Conservation (phyloP, 2,797 vertebrate species). For the Scarus forsteni region DNA sequence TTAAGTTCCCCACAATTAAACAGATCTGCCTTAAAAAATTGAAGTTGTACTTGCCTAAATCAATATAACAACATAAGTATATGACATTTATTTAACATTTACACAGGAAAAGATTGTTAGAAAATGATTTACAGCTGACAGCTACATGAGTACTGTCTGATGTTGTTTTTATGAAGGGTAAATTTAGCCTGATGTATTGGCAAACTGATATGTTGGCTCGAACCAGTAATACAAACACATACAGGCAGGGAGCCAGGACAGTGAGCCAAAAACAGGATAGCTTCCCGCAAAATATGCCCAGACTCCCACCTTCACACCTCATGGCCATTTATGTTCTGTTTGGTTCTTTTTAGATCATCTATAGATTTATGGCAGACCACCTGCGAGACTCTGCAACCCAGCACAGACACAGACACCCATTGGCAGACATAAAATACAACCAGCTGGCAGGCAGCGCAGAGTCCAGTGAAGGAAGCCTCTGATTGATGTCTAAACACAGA, state of each 20-base stretch:
- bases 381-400: conserved; percentile 15
- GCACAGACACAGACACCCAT: conserved; percentile 20
- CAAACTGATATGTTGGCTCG: conserved; percentile 14
- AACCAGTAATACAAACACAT: conserved; percentile 20
- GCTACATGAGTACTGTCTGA: not conserved
- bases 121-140: not conserved
- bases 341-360: conserved; percentile 54
- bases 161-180: conserved; percentile 5
- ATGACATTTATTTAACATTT: not conserved
- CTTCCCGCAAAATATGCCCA: conserved; percentile 39
- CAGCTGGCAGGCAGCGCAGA: conserved; percentile 53
- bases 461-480: conserved; percentile 44
- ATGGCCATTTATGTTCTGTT: conserved; percentile 43
- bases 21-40: not conserved
- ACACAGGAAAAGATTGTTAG: not conserved
- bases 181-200: conserved; percentile 16
- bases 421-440: conserved; percentile 39
- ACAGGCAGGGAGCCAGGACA: conserved; percentile 39
- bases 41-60: not conserved
- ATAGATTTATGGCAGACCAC: conserved; percentile 46
- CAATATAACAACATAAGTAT: too few species aligned
- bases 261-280: conserved; percentile 30
- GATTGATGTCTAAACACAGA: conserved; percentile 74
- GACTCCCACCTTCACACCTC: conserved; percentile 62
- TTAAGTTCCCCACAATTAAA: too few species aligned